phyloP scores from a whole-genome alignment of 2,888 invertebrate species.

The Parnassius glacialis region DNA sequence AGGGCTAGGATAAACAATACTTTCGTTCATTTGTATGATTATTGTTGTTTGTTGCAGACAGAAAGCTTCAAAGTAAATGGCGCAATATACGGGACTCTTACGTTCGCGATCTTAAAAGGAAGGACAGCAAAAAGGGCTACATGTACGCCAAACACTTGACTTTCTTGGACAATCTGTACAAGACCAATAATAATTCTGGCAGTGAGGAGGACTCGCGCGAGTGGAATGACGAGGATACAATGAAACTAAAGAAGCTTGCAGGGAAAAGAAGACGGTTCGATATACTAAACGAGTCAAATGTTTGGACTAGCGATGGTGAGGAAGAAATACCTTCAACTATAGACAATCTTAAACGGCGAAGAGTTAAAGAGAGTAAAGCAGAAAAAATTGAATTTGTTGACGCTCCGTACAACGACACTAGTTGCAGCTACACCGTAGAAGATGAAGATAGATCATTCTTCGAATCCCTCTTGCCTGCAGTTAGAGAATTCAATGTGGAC shows the following conservation, averaged over 20 bases:
- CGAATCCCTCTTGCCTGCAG: conserved; percentile 62
- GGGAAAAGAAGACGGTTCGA: conserved; percentile 28
- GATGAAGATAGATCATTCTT: conserved; percentile 68
- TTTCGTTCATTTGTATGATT: too few species aligned
- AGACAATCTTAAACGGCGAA: conserved; percentile 47
- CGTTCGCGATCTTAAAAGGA: conserved; percentile 53
- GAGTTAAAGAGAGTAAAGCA: conserved; percentile 32
- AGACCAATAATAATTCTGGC: conserved; percentile 38
- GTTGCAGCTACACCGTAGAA: conserved; percentile 38
- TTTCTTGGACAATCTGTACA: conserved; percentile 53
- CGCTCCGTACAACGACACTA: conserved; percentile 43
- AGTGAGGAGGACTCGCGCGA: conserved; percentile 45
- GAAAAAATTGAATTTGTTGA: conserved; percentile 54
- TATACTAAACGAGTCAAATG: conserved; percentile 34
- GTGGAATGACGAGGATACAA: conserved; percentile 41
- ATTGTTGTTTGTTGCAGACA: conserved; percentile 42
- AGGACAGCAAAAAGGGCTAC: conserved; percentile 47
- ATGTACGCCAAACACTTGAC: conserved; percentile 58
- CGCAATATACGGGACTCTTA: conserved; percentile 69
- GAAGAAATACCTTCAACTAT: conserved; percentile 41
- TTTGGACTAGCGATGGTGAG: conserved; percentile 45
- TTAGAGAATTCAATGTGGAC: conserved; percentile 59
- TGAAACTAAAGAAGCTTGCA: conserved; percentile 39
- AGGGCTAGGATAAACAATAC: too few species aligned
- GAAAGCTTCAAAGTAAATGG: conserved; percentile 65